Evolutionary conservation across 2,797 vertebrate species (phyloP).

Genomic region (Hirundo rustica): DNA sequence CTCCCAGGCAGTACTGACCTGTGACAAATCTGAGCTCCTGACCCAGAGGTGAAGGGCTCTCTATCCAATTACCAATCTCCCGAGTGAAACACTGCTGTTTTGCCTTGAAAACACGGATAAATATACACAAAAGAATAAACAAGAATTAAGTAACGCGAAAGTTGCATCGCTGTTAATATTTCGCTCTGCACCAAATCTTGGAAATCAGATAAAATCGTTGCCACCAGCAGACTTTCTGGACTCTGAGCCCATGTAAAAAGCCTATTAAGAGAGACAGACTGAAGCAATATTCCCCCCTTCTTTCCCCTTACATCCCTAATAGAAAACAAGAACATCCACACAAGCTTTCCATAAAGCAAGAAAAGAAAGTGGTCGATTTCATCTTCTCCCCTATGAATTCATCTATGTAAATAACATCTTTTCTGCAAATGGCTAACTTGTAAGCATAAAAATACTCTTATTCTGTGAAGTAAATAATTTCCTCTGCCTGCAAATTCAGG

Average conservation of each 20-base stretch:
- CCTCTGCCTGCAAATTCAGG: background rate
- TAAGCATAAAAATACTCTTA: background rate
- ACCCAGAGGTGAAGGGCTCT: constrained; percentile 66
- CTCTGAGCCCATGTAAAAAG: background rate
- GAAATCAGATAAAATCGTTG: background rate
- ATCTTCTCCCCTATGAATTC: background rate
- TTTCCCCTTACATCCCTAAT: background rate
- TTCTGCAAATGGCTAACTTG: background rate
- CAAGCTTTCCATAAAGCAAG: background rate
- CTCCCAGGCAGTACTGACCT: constrained; percentile 62
- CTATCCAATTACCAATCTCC: constrained; percentile 60
- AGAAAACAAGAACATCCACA: background rate
- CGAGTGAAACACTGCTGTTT: background rate
- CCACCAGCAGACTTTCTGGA: background rate
- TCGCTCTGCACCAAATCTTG: background rate
- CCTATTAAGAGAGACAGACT: background rate
- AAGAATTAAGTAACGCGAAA: background rate
- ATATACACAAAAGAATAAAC: background rate
- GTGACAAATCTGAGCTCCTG: constrained; percentile 64
- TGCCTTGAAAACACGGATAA: background rate
- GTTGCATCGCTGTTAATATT: background rate
- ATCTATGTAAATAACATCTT: background rate
- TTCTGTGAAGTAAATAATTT: background rate
- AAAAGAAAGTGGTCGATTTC: background rate
- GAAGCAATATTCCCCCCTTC: background rate